Base-by-base conservation (phyloP, 1,140 invertebrate genomes). In the Tetragonula clypearis region DNA sequence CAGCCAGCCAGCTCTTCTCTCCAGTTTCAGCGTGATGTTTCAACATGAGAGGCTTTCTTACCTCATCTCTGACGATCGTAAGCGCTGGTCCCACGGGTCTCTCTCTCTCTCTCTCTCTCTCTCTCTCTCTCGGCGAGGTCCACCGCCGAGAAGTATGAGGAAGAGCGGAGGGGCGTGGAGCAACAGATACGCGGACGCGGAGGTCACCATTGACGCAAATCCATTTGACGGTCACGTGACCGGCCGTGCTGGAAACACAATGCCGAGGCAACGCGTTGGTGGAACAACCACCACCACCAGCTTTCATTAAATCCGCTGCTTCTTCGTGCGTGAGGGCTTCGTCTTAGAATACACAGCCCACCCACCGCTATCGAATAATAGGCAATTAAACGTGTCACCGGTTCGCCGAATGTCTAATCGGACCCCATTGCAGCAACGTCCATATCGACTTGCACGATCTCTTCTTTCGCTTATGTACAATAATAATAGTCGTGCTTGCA, bases 161-260 rank as follows among this genome's bases (percentile, higher is more conserved):
- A 56, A 74, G 79, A 75, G 30, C 30, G 30, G 79, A 83, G 90
- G 91, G 65, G 92, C 86, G 88, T 79, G 87, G 77, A 21, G 58
- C 58, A 83, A 71, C 89, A 88, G 91, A 93, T 89, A 91, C 86
- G 89, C 89, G 88, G 92, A 89, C 91, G 85, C 92, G 93, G 93
- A 94, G 93, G 93, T 94, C 93, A 94, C 92, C 93, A 93, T 94
- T 94, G 93, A 94, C 93, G 93, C 93, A 94, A 94, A 94, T 94
- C 92, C 93, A 94, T 93, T 90, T 90, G 91, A 91, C 87, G 78
- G 90, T 93, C 93, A 94, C 93, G 93, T 94, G 93, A 93, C 90
- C 68, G 26, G 72, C 75, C 76, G 75, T 62, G 85, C 85, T 89
- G 82, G 80, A 86, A 30, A 89, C 79, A 86, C 88, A 90, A 90